Evolutionary conservation across 2,888 invertebrate species (phyloP).

Genomic region (Acheta domesticus): DNA sequence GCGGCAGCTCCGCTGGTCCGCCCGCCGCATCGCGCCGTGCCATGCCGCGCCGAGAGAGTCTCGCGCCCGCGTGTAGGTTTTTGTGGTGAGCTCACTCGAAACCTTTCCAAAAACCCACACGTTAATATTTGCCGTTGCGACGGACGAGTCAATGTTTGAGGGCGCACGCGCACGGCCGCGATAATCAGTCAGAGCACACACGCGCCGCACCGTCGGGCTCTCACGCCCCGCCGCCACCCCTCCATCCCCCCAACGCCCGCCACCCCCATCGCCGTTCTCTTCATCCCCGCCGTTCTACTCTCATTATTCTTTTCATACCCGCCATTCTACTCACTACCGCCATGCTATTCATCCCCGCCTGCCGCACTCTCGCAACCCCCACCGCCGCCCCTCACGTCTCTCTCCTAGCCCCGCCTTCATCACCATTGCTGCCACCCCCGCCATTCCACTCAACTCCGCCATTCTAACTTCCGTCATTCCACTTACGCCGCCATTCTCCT

Average conservation of each 20-base stretch:
- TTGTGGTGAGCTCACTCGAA: neutral
- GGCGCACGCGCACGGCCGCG: neutral
- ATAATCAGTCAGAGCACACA: neutral
- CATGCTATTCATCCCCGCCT: no score
- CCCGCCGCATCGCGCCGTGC: no score
- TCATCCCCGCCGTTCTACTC: no score
- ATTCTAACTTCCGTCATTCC: no score
- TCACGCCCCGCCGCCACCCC: neutral
- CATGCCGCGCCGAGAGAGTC: neutral
- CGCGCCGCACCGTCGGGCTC: neutral
- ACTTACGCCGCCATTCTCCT: no score
- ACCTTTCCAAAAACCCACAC: slow-evolving; percentile 5
- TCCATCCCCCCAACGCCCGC: neutral
- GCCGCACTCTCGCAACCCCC: no score
- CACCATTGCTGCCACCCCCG: no score
- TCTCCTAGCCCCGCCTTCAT: no score
- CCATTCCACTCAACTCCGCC: no score
- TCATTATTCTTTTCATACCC: no score
- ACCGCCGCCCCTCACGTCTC: no score
- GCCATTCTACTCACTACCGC: no score
- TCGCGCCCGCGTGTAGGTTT: neutral
- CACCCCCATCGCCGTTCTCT: neutral
- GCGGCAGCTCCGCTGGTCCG: neutral
- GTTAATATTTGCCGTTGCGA: slow-evolving; percentile 18
- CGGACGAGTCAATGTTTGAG: slow-evolving; percentile 9